phyloP scores from a whole-genome alignment of 2,797 vertebrate species.

The Lepilemur septentrionalis region DNA sequence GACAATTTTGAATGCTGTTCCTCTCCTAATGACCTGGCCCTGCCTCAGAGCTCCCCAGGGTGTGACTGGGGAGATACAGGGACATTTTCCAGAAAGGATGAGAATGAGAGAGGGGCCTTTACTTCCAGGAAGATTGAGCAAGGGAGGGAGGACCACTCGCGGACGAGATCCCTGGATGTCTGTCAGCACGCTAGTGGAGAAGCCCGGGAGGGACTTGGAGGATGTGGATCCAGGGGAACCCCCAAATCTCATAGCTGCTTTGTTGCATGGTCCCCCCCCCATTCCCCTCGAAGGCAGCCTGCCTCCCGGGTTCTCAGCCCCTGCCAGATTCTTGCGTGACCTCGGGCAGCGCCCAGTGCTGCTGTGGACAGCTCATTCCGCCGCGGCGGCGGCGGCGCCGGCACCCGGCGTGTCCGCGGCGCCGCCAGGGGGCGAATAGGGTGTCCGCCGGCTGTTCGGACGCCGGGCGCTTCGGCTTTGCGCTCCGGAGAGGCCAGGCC shows the following conservation, averaged over 20 bases:
- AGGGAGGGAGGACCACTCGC: not conserved
- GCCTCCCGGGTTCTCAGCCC: not conserved
- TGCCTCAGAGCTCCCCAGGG: not conserved
- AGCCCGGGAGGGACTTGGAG: not conserved
- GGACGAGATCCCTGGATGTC: not conserved
- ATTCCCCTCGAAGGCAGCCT: not conserved
- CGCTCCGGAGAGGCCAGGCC: not conserved
- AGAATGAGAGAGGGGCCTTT: not conserved
- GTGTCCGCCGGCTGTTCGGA: not conserved
- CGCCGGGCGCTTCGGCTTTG: not conserved
- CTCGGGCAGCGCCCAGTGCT: constrained; percentile 65
- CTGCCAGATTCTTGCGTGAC: not conserved
- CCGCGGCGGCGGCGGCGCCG: not conserved
- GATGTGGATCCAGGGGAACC: not conserved
- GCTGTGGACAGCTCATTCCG: constrained; percentile 76
- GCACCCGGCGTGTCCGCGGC: not conserved
- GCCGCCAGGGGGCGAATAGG: constrained; percentile 72
- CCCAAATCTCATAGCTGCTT: not conserved
- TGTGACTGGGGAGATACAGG: not conserved
- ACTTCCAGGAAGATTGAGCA: not conserved
- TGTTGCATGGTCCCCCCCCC: not conserved
- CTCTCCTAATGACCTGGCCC: not conserved
- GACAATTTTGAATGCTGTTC: not conserved
- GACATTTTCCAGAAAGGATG: not conserved
- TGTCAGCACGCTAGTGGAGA: not conserved